Evolutionary conservation across 2,888 invertebrate species (phyloP).

Genomic region (Heliconius sara): DNA sequence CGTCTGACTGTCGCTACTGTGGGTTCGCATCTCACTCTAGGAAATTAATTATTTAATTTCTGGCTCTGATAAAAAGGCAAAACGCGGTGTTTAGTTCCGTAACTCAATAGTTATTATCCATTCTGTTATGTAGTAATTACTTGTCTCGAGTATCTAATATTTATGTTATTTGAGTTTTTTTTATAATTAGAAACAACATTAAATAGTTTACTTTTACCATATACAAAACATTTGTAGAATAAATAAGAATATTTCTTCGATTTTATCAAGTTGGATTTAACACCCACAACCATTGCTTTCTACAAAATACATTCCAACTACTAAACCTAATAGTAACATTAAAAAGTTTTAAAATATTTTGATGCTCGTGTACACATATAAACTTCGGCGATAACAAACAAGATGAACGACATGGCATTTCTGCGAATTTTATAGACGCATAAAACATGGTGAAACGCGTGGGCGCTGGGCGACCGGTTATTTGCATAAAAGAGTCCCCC

Average conservation of each 20-base stretch:
- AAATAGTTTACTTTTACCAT: too few relatives aligned
- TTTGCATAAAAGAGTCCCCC: constrained; percentile 43
- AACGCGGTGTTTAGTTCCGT: too few relatives aligned
- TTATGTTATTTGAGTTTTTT: too few relatives aligned
- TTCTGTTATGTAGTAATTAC: too few relatives aligned
- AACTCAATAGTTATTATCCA: too few relatives aligned
- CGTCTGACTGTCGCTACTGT: too few relatives aligned
- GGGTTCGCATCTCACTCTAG: too few relatives aligned
- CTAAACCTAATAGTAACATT: constrained; percentile 4
- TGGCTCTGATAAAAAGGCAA: too few relatives aligned
- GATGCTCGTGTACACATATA: constrained; percentile 31
- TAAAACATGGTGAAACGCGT: constrained; percentile 42
- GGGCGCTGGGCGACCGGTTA: constrained; percentile 39
- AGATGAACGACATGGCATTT: constrained; percentile 42
- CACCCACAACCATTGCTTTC: not conserved
- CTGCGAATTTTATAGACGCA: constrained; percentile 45
- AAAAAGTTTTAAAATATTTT: constrained; percentile 27
- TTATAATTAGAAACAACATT: too few relatives aligned
- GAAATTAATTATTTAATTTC: too few relatives aligned
- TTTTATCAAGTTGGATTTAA: not conserved
- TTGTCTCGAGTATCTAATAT: too few relatives aligned
- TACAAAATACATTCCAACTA: not conserved
- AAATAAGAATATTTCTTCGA: not conserved
- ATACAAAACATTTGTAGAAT: not conserved
- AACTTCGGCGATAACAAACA: constrained; percentile 43